phyloP scores from a whole-genome alignment of 1,140 invertebrate species.

The Drosophila ercepeae region DNA sequence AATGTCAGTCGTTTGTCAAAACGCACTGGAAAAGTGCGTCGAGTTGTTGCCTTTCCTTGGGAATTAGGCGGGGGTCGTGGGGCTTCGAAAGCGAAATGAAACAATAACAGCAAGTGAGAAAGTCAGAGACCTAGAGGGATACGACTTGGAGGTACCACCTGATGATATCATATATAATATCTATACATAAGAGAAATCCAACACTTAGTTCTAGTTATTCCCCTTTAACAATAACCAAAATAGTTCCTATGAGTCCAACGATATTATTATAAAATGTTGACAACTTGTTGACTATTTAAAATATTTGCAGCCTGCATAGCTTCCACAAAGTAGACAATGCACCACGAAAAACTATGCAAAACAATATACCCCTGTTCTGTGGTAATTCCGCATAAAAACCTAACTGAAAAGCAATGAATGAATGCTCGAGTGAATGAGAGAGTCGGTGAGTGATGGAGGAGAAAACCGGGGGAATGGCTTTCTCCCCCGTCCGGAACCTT shows the following conservation, averaged over 20 bases:
- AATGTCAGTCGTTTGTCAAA: conserved; percentile 82
- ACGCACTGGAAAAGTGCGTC: conserved; percentile 74
- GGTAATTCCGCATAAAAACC: conserved; percentile 15
- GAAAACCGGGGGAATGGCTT: conserved; percentile 8
- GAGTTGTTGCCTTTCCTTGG: conserved; percentile 35
- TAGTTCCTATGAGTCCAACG: neutral
- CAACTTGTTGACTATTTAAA: neutral
- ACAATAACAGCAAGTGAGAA: conserved; percentile 50
- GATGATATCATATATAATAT: neutral
- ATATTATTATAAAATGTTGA: neutral
- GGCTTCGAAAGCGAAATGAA: conserved; percentile 46
- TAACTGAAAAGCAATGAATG: conserved; percentile 58
- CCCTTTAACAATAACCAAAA: no score
- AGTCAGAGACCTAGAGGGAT: neutral
- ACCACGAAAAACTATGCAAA: neutral
- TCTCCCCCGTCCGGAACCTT: conserved; percentile 14
- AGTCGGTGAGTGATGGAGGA: conserved; percentile 23
- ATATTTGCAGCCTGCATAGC: neutral
- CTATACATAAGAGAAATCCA: neutral
- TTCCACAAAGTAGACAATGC: neutral
- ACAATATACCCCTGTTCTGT: conserved; percentile 6
- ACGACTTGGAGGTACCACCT: neutral
- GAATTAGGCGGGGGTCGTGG: neutral
- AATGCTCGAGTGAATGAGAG: conserved; percentile 30
- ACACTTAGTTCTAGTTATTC: no score